Evolutionary conservation across 1,140 invertebrate genomes (phyloP), one percentile per base, ranked within the genome.

Genomic region (Mylabris phalerata): DNA sequence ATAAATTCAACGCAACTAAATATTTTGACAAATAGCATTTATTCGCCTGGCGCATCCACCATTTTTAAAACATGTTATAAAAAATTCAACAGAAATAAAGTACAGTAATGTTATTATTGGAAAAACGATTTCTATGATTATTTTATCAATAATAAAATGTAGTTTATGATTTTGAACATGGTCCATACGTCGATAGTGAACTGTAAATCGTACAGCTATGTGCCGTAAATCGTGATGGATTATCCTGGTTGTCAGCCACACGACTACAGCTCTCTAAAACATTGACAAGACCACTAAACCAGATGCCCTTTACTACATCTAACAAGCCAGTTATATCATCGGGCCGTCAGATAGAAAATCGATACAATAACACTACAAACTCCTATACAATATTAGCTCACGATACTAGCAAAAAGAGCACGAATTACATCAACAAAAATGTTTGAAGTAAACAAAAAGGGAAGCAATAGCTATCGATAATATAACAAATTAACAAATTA

Each of bases 151-250:
- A 59, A 55, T 64, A 61, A 61, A 61, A 61, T 48, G 49, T 59
- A 58, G 59, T 60, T 62, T 63, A 59, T 61, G 62, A 58, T 56
- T 61, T 58, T 51, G 46, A 64, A 58, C 50, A 55, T 60, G 48
- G 58, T 60, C 61, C 50, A 65, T 56, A 63, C 61, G 65, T 67
- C 66, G 59, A 68, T 66, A 55, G 57, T 57, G 57, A 40, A 64
- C 59, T 66, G 66, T 68, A 68, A 68, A 68, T 68, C 66, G 59
- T 57, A 57, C 56, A 54, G 52, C 61, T 49, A 62, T 63, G 63
- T 56, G 54, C 58, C 61, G 65, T 67, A 67, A 67, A 67, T 67
- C 65, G 65, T 67, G 65, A 68, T 68, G 66, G 66, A 68, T 68
- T 68, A 68, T 68, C 64, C 62, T 42, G 50, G 57, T 62, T 32